A percentile compares a stretch with the other conserved stretches of the same genome.
Conservation (phyloP, 2,113 vertebrate genomes). For the Gavia stellata region DNA sequence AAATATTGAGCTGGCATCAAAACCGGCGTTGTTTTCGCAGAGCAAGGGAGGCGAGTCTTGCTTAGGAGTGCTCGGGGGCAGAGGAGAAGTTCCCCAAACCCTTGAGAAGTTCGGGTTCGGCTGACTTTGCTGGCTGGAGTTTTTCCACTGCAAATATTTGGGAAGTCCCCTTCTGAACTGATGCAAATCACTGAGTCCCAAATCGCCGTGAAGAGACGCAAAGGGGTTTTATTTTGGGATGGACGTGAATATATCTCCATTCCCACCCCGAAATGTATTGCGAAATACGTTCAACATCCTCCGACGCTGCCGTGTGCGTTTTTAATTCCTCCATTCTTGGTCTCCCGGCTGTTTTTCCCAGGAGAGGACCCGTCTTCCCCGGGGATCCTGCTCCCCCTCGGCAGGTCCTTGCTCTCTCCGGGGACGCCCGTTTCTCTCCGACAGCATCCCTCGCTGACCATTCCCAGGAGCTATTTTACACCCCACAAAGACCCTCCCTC, state of each 20-base stretch:
- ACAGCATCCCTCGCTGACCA: not conserved
- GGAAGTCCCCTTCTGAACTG: not conserved
- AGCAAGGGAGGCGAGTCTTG: not conserved
- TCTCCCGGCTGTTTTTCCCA: not conserved
- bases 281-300: not conserved
- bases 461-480: not conserved
- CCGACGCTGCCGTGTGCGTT: not conserved
- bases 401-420: not conserved
- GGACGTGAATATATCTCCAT: not conserved
- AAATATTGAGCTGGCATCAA: not conserved
- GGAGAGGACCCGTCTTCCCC: not conserved
- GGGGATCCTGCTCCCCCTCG: not conserved
- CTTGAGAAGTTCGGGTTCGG: not conserved
- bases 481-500: not conserved
- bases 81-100: not conserved
- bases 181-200: not conserved
- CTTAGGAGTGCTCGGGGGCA: not conserved
- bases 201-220: not conserved
- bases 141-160: not conserved
- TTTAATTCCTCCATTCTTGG: not conserved
- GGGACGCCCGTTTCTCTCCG: rapidly evolving
- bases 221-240: not conserved
- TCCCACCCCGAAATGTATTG: too few relatives aligned
- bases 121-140: not conserved
- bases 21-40: not conserved